Conservation (phyloP, 2,113 vertebrate species). For the Chloropsis cyanopogon region DNA sequence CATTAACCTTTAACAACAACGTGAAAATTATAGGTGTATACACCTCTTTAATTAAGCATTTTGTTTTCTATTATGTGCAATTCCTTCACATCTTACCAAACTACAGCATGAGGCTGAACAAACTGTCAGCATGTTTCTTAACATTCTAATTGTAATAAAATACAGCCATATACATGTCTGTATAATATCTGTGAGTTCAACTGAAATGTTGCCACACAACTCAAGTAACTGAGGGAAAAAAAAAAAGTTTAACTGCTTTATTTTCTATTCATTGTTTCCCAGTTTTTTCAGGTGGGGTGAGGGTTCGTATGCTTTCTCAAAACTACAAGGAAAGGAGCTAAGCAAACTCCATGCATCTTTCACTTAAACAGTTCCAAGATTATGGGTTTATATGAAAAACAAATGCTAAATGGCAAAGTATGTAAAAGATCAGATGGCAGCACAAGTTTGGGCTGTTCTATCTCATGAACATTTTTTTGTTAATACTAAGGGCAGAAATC, state of each 20-base stretch:
- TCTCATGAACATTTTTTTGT: background rate
- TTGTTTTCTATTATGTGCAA: background rate
- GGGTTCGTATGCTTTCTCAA: background rate
- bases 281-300: background rate
- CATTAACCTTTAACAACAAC: background rate
- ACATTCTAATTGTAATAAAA: background rate
- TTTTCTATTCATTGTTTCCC: background rate
- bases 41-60: background rate
- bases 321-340: background rate
- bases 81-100: background rate
- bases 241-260: background rate
- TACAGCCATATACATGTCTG: background rate
- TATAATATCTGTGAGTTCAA: background rate
- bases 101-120: background rate
- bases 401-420: background rate
- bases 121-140: background rate
- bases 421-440: background rate
- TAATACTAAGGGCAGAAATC: background rate
- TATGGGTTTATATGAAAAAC: background rate
- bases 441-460: background rate
- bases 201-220: background rate
- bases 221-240: background rate
- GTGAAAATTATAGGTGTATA: background rate
- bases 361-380: background rate
- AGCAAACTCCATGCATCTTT: background rate